A percentile compares a stretch with the other conserved stretches of the same genome.
Conservation (phyloP, 2,113 vertebrate species). For the Gobius niger region DNA sequence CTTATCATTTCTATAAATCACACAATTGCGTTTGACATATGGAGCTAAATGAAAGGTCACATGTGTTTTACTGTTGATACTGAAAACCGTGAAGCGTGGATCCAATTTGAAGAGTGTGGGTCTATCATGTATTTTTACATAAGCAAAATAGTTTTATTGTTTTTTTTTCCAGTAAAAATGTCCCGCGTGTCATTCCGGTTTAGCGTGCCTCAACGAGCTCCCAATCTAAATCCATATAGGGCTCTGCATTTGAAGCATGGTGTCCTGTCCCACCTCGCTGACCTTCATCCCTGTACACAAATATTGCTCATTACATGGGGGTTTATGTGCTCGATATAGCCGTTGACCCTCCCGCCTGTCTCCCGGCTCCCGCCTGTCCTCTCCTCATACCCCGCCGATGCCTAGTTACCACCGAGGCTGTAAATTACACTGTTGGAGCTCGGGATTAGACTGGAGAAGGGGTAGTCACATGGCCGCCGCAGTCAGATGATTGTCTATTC, state of each 20-base stretch:
- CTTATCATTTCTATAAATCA: background rate
- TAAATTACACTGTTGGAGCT: slow-evolving; percentile 67
- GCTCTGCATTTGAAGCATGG: background rate
- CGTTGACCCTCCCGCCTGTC: slow-evolving; percentile 65
- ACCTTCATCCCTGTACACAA: slow-evolving; percentile 72
- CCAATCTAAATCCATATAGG: background rate
- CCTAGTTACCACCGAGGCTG: slow-evolving; percentile 64
- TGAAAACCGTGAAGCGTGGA: background rate
- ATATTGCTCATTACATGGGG: slow-evolving; percentile 75
- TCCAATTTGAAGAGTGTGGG: background rate
- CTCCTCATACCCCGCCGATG: slow-evolving; percentile 53
- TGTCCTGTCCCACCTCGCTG: slow-evolving; percentile 45
- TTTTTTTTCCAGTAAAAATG: background rate
- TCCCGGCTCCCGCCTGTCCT: slow-evolving; percentile 48
- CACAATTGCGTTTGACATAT: background rate
- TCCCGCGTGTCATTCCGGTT: background rate
- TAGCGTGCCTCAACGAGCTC: background rate
- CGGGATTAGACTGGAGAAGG: slow-evolving; percentile 59
- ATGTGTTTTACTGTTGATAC: background rate
- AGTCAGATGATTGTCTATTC: slow-evolving; percentile 56
- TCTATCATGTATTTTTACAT: background rate
- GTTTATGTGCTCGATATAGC: slow-evolving; percentile 73
- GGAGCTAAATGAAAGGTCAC: background rate
- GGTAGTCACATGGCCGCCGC: slow-evolving; percentile 37
- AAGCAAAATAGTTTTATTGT: background rate